Evolutionary conservation across 2,888 invertebrate species (phyloP).

Genomic region (Andrena minutula): DNA sequence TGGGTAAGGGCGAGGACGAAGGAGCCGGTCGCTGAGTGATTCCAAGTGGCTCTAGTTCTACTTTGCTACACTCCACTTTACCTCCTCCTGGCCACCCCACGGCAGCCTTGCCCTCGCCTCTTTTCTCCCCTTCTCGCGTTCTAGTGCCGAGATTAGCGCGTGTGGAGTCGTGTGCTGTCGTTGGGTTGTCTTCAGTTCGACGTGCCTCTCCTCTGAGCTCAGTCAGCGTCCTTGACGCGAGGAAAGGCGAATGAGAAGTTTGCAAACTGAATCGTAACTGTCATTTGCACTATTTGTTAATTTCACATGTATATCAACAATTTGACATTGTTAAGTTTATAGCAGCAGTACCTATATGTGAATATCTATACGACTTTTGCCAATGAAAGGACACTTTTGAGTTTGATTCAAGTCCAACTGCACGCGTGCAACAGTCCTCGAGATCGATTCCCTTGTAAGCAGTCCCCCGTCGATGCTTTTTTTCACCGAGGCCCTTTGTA

Average conservation of each 20-base stretch:
- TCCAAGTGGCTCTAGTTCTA: conserved; percentile 69
- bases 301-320: too few relatives aligned
- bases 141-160: conserved; percentile 6
- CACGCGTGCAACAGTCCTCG: not conserved
- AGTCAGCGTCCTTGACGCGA: too few relatives aligned
- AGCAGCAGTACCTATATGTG: not conserved
- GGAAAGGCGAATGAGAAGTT: too few relatives aligned
- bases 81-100: conserved; percentile 43
- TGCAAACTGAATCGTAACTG: too few relatives aligned
- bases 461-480: conserved; percentile 4
- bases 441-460: conserved; percentile 15
- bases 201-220: not conserved
- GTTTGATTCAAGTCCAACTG: too few relatives aligned
- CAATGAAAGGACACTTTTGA: too few relatives aligned
- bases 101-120: conserved; percentile 50
- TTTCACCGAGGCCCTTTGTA: conserved; percentile 38
- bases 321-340: too few relatives aligned
- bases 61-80: conserved; percentile 53
- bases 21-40: conserved; percentile 72
- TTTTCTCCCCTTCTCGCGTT: conserved; percentile 25
- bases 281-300: too few relatives aligned
- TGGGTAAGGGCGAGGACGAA: conserved; percentile 54
- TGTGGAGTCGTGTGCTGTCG: not conserved
- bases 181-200: not conserved
- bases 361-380: too few relatives aligned